Evolutionary conservation across 2,888 invertebrate genomes (phyloP).

Genomic region (Machimus rusticus): DNA sequence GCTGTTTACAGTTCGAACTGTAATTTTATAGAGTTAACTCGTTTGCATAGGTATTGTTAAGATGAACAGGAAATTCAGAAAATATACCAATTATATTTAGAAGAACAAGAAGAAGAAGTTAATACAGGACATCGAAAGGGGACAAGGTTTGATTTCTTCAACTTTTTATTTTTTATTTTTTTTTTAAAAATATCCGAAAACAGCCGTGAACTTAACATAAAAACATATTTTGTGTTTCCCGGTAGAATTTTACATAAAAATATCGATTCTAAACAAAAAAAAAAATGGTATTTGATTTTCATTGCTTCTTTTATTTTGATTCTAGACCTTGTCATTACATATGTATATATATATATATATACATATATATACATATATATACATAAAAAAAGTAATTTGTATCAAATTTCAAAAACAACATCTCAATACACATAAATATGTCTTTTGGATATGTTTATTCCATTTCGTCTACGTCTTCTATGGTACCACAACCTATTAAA

Average conservation of each 20-base stretch:
- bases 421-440: too few species aligned
- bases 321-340: background rate
- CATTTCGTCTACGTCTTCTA: background rate
- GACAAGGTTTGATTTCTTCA: background rate
- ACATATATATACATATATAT: too few species aligned
- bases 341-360: too few species aligned
- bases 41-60: background rate
- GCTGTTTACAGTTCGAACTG: background rate
- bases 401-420: too few species aligned
- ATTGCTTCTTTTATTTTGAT: background rate
- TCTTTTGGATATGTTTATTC: too few species aligned
- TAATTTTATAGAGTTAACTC: constrained; percentile 9
- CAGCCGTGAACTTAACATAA: too few species aligned
- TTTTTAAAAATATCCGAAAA: background rate
- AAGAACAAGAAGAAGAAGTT: background rate
- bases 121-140: background rate
- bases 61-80: background rate
- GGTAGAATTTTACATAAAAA: background rate
- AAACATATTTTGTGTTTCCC: background rate
- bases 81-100: background rate
- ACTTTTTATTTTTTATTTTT: background rate
- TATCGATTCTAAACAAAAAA: background rate
- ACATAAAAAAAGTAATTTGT: background rate
- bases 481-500: background rate
- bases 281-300: background rate